phyloP scores from a whole-genome alignment of 2,113 vertebrate species.

The Argyrosomus japonicus region DNA sequence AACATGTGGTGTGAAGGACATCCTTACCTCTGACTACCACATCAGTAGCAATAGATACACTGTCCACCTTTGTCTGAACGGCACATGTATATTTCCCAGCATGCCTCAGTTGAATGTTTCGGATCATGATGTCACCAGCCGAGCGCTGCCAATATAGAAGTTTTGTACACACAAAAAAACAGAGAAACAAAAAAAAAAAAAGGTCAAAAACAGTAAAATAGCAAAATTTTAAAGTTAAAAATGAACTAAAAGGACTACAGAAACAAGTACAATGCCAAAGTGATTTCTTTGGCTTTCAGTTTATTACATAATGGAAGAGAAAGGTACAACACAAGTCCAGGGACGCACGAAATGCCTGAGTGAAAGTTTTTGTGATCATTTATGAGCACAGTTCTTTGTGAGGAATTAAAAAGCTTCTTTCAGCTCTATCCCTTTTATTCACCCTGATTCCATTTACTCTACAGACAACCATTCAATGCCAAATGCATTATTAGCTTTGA shows the following conservation, averaged over 20 bases:
- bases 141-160: constrained; percentile 85
- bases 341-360: constrained; percentile 31
- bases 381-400: constrained; percentile 49
- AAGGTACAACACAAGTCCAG: constrained; percentile 34
- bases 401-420: constrained; percentile 62
- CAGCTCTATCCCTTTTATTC: constrained; percentile 52
- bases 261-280: constrained; percentile 18
- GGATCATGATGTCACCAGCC: constrained; percentile 97
- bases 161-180: background rate
- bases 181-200: background rate
- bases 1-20: background rate
- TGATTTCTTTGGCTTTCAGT: constrained; percentile 41
- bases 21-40: constrained; percentile 92
- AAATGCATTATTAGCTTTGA: constrained; percentile 66
- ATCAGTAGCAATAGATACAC: constrained; percentile 92
- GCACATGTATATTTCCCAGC: constrained; percentile 95
- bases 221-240: background rate
- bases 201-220: background rate
- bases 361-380: constrained; percentile 39
- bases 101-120: constrained; percentile 95
- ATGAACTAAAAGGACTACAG: constrained; percentile 24
- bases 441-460: constrained; percentile 43
- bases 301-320: constrained; percentile 30
- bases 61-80: constrained; percentile 94
- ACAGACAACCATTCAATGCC: constrained; percentile 55